Evolutionary conservation across 2,888 invertebrate species (phyloP), one percentile per base, ranked within the genome.

Genomic region (Pammene fasciana): DNA sequence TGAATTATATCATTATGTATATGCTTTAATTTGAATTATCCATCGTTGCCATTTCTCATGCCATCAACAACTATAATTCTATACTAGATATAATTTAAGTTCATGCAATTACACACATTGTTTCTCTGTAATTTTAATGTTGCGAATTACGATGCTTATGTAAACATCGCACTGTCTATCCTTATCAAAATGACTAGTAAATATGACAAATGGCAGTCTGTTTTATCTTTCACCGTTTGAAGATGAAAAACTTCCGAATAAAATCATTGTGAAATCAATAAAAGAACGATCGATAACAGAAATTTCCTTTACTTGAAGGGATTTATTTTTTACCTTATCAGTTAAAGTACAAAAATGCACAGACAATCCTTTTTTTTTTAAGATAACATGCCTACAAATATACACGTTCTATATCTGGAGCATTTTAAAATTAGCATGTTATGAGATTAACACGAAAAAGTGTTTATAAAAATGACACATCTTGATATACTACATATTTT

Each of bases 271-370:
- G 9, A 41, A 50, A 52, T 41, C 18, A 52, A 62, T 41, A 62
- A 36, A 6, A 60, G 13, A 14, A 50, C n/a, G 62, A 18, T 50
- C 62, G 62, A 62, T 50, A 62, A 52, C 6, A 62, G 9, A 41
- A 18, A 50, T n/a, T 36, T 18, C 13, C 6, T 38, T 13, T 38
- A 38, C 5, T 36, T 5, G 43, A 14, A 13, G 13, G 0, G 0
- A 54, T 54, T 0, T 5, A 18, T 11, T 13, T 10, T 26, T 7
- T 26, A 52, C 52, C n/a, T 34, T 54, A 54, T 34, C 34, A n/a
- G 6, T n/a, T n/a, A 54, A n/a, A 54, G 54, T 54, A n/a, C 1
- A 54, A 54, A 54, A 52, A 18, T 52, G 52, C 9, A 34, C n/a
- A 9, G n/a, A 5, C 0, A 6, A 4, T 36, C 7, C 2, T 34